Evolutionary conservation across 2,113 vertebrate genomes (phyloP).

Genomic region (Sinocyclocheilus anophthalmus): DNA sequence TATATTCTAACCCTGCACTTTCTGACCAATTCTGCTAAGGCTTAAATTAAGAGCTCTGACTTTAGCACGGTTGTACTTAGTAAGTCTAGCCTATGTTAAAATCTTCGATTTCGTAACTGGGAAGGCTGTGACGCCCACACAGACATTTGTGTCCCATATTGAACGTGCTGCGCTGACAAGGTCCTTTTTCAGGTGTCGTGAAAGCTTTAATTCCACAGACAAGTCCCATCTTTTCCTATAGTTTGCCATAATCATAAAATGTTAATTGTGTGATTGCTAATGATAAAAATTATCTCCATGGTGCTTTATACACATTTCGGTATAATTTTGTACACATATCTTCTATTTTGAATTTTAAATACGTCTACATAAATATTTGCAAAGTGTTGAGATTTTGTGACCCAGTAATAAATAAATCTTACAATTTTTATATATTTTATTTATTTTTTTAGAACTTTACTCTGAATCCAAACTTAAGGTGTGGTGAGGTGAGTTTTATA

Average conservation of each 20-base stretch:
- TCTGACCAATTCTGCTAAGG: too few species aligned
- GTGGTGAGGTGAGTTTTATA: slow-evolving; percentile 62
- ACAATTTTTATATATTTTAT: not conserved
- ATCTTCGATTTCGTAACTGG: not conserved
- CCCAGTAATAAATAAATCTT: too few species aligned
- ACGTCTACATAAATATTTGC: not conserved
- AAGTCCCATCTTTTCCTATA: not conserved
- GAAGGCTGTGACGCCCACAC: not conserved
- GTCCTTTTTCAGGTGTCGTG: not conserved
- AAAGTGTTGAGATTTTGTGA: not conserved
- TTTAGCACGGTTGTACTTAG: not conserved
- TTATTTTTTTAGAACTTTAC: slow-evolving; percentile 59
- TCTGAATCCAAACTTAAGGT: slow-evolving; percentile 47
- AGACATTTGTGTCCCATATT: not conserved
- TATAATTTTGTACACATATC: not conserved
- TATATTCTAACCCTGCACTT: too few species aligned
- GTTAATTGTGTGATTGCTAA: not conserved
- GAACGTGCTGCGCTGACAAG: too few species aligned
- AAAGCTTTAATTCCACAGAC: not conserved
- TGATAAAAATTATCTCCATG: not conserved
- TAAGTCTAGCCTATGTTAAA: not conserved
- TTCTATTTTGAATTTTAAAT: not conserved
- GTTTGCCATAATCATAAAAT: not conserved
- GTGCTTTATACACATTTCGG: not conserved
- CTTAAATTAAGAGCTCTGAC: too few species aligned